Evolutionary conservation across 1,140 invertebrate genomes (phyloP).

Genomic region (Trichomalopsis sarcophagae): DNA sequence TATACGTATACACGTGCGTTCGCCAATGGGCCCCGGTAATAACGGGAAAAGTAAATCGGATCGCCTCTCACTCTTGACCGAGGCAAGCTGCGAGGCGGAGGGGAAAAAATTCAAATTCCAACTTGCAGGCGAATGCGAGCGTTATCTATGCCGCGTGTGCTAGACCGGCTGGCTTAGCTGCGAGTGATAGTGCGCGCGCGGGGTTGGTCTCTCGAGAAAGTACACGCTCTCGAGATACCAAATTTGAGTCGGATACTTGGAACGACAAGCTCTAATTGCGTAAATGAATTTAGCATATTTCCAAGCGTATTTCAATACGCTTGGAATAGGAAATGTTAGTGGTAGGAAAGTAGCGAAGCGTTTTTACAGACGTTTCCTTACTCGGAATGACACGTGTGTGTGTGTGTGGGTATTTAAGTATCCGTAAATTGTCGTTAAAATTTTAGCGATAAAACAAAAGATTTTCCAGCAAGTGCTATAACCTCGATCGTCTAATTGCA

Average conservation of each 20-base stretch:
- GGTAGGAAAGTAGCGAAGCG: background rate
- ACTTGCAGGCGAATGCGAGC: conserved; percentile 57
- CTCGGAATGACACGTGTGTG: background rate
- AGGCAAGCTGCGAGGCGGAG: conserved; percentile 51
- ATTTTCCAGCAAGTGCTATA: background rate
- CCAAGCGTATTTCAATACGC: background rate
- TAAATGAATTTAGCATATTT: background rate
- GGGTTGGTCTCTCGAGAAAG: background rate
- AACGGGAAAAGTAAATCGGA: conserved; percentile 73
- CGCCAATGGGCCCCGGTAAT: conserved; percentile 53
- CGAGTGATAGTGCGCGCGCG: background rate
- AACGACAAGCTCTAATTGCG: background rate
- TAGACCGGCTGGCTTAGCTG: too few species aligned
- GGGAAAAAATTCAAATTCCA: conserved; percentile 67
- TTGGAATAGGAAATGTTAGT: background rate
- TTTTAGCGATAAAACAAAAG: too few species aligned
- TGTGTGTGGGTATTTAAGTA: background rate
- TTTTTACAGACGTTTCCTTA: background rate
- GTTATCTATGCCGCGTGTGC: background rate
- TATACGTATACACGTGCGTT: background rate
- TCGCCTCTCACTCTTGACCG: conserved; percentile 70
- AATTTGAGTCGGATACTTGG: background rate
- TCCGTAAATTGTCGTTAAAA: too few species aligned
- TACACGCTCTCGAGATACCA: background rate
- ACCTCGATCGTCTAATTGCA: background rate